phyloP scores from a whole-genome alignment of 2,888 invertebrate genomes.

The Chrysomela aeneicollis region DNA sequence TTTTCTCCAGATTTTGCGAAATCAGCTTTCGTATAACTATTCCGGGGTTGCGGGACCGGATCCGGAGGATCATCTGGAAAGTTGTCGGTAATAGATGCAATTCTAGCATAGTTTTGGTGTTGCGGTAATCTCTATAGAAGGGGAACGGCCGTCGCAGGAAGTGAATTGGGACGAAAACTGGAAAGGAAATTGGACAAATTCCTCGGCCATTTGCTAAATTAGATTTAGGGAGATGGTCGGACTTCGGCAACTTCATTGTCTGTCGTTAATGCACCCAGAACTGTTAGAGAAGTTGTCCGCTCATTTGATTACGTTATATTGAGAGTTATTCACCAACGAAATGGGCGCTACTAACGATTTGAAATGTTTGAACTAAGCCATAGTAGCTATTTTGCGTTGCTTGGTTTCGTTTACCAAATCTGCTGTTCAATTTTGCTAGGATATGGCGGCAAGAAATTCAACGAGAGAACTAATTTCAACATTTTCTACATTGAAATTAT shows the following conservation, averaged over 20 bases:
- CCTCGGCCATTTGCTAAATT: slow-evolving; percentile 5
- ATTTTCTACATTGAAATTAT: too few species aligned
- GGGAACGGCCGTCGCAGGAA: slow-evolving; percentile 24
- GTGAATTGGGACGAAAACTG: neutral
- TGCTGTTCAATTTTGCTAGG: too few species aligned
- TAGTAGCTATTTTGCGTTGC: too few species aligned
- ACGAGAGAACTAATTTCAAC: too few species aligned
- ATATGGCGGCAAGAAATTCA: too few species aligned
- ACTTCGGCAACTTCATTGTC: slow-evolving; percentile 4
- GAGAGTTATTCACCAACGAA: neutral
- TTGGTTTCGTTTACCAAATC: too few species aligned
- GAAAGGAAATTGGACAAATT: slow-evolving; percentile 3
- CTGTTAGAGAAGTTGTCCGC: neutral
- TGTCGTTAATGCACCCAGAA: slow-evolving; percentile 1
- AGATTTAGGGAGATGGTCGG: neutral
- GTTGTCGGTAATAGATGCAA: slow-evolving; percentile 43
- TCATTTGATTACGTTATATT: neutral
- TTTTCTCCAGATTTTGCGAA: neutral
- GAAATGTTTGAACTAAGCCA: too few species aligned
- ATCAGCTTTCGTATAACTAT: slow-evolving; percentile 3
- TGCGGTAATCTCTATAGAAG: slow-evolving; percentile 40
- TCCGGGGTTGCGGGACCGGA: neutral
- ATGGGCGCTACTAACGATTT: neutral
- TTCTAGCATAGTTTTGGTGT: slow-evolving; percentile 33
- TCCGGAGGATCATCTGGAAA: slow-evolving; percentile 28